phyloP scores from a whole-genome alignment of 2,113 vertebrate genomes.

The Erpornis zantholeuca region DNA sequence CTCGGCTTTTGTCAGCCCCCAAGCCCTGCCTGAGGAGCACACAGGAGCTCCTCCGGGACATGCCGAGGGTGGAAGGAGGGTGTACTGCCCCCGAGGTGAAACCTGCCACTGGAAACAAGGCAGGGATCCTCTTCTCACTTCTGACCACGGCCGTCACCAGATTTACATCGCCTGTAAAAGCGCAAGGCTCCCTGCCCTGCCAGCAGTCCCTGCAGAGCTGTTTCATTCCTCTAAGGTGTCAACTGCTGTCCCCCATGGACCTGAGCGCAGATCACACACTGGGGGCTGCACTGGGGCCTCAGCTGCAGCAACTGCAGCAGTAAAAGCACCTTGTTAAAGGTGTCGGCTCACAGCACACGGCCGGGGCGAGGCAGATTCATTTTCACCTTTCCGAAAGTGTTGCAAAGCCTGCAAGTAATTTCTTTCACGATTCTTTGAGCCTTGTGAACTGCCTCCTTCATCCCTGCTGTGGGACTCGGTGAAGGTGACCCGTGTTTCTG shows the following conservation, averaged over 20 bases:
- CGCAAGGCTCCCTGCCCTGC: background rate
- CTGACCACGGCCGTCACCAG: background rate
- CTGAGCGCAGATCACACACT: accelerated
- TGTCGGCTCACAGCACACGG: no score
- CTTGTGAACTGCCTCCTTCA: no score
- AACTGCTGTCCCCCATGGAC: accelerated
- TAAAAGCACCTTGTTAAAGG: no score
- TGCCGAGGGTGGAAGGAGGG: no score
- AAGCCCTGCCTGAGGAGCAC: accelerated
- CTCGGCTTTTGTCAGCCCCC: background rate
- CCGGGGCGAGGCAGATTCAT: no score
- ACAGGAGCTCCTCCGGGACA: accelerated
- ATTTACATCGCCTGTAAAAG: background rate
- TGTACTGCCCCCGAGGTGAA: accelerated
- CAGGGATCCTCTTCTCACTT: background rate
- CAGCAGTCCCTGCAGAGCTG: background rate
- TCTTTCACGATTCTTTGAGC: no score
- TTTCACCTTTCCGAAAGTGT: no score
- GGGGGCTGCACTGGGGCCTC: background rate
- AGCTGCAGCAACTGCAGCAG: background rate
- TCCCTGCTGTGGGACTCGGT: no score
- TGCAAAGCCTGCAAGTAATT: no score
- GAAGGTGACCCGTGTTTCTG: no score
- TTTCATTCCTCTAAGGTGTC: background rate
- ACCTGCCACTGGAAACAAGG: background rate